A percentile compares a stretch with the other conserved stretches of the same genome.
Conservation (phyloP, 2,113 vertebrate genomes). For the Thalassoma bifasciatum region DNA sequence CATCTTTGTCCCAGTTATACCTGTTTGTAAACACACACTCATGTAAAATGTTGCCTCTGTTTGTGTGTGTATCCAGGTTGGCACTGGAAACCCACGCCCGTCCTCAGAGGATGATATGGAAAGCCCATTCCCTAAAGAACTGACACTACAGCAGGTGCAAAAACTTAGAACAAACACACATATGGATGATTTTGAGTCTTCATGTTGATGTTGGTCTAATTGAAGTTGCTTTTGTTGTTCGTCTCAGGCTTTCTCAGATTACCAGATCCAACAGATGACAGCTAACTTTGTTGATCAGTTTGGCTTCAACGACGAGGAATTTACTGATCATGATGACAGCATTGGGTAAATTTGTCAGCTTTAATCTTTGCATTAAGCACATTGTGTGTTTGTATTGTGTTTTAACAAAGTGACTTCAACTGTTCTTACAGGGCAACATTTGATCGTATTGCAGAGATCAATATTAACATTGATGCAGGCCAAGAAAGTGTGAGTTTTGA, state of each 20-base stretch:
- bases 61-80: conserved; percentile 82
- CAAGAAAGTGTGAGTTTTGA: conserved; percentile 90
- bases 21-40: not conserved
- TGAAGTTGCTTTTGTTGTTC: conserved; percentile 12
- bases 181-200: not conserved
- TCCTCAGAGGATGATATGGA: conserved; percentile 96
- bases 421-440: conserved; percentile 88
- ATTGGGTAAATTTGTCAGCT: conserved; percentile 85
- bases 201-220: not conserved
- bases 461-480: conserved; percentile 90
- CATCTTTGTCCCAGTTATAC: not conserved
- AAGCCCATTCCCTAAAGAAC: conserved; percentile 92
- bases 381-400: not conserved
- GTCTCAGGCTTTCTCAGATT: conserved; percentile 95
- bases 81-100: conserved; percentile 91
- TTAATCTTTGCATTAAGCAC: not conserved
- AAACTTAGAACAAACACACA: not conserved
- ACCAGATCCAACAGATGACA: conserved; percentile 99
- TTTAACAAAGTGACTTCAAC: conserved; percentile 1
- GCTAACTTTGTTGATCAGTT: conserved; percentile 98
- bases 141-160: conserved; percentile 93
- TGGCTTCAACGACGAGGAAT: conserved; percentile 97
- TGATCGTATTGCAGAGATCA: conserved; percentile 95
- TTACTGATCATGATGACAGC: conserved; percentile 93
- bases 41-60: not conserved